Conservation (phyloP, 2,888 invertebrate species). For the Tenodera sinensis region DNA sequence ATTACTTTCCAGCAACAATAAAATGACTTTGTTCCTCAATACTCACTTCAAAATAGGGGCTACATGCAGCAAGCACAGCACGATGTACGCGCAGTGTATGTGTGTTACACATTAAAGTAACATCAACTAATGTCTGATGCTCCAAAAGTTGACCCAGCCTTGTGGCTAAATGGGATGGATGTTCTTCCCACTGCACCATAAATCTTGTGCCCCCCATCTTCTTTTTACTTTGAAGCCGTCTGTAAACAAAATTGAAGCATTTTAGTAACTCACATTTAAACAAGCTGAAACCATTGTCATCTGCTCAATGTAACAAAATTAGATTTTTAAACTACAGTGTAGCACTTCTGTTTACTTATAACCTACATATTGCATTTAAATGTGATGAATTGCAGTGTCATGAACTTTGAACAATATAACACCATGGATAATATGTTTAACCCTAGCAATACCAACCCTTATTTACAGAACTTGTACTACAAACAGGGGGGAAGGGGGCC, state of each 20-base stretch:
- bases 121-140: conserved; percentile 69
- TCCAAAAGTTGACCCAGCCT: conserved; percentile 67
- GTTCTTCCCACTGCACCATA: conserved; percentile 66
- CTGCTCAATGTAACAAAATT: neutral
- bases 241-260: neutral
- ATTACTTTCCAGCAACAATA: too few relatives aligned
- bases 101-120: conserved; percentile 70
- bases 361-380: neutral
- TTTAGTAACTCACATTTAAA: neutral
- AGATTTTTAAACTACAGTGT: too few relatives aligned
- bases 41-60: conserved; percentile 67
- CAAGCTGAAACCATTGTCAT: neutral
- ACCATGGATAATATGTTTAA: neutral
- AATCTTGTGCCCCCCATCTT: conserved; percentile 46
- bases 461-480: too few relatives aligned
- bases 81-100: conserved; percentile 72
- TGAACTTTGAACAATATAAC: neutral
- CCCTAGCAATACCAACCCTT: too few relatives aligned
- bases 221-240: neutral
- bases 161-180: conserved; percentile 63
- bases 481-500: too few relatives aligned
- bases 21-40: neutral
- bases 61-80: conserved; percentile 68
- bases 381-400: neutral
- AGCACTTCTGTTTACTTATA: neutral